phyloP scores from a whole-genome alignment of 2,888 invertebrate species.

The Ceriagrion tenellum region DNA sequence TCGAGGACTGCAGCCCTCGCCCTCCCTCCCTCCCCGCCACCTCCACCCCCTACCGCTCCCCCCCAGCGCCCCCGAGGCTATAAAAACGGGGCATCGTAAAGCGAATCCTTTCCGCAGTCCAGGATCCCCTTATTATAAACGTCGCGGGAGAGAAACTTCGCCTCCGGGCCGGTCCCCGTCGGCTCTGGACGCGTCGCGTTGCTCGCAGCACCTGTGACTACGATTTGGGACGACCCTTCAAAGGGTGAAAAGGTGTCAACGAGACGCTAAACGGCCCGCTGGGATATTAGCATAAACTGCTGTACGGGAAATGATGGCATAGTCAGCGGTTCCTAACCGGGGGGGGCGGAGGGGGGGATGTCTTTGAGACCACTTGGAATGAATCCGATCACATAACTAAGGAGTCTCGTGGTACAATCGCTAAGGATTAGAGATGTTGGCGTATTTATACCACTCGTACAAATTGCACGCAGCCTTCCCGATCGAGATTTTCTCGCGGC shows the following conservation, averaged over 20 bases:
- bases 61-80: background rate
- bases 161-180: no score
- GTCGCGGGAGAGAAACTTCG: background rate
- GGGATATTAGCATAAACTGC: background rate
- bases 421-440: no score
- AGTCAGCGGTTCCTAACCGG: background rate
- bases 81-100: constrained; percentile 41
- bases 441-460: no score
- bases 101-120: constrained; percentile 53
- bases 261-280: background rate
- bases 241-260: constrained; percentile 28
- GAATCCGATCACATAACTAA: no score
- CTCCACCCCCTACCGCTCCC: background rate
- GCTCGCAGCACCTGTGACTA: constrained; percentile 17
- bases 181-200: background rate
- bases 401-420: no score
- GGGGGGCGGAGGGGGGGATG: no score
- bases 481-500: no score
- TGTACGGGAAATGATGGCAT: background rate
- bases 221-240: background rate
- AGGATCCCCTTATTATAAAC: constrained; percentile 1
- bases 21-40: background rate
- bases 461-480: no score
- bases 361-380: no score
- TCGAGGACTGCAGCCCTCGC: background rate